phyloP scores from a whole-genome alignment of 2,888 invertebrate species.

The Lissonota sp. region DNA sequence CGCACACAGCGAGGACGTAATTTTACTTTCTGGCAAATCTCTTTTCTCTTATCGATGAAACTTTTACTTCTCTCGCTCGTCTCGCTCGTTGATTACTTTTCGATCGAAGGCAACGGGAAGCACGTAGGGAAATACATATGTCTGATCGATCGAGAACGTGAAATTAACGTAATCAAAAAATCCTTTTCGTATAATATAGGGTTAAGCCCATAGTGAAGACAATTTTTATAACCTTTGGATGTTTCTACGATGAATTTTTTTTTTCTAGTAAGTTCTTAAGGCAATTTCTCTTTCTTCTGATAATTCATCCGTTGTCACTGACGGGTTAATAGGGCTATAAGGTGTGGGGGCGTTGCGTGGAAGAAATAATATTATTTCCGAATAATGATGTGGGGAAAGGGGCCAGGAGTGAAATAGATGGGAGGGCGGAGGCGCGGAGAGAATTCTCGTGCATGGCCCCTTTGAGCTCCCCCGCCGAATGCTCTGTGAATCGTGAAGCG shows the following conservation, averaged over 20 bases:
- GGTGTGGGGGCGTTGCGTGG: constrained; percentile 25
- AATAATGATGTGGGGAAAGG: constrained; percentile 17
- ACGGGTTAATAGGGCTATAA: constrained; percentile 11
- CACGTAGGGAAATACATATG: background rate
- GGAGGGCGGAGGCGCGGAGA: constrained; percentile 27
- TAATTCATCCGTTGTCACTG: constrained; percentile 15
- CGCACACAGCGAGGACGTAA: constrained; percentile 21
- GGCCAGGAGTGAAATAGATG: constrained; percentile 4
- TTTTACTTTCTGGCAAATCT: constrained; percentile 32
- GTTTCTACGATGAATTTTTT: too few species aligned
- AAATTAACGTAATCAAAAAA: background rate
- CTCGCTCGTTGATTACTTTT: constrained; percentile 6
- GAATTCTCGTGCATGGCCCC: constrained; percentile 25
- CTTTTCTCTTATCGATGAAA: constrained; percentile 27
- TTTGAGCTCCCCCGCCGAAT: constrained; percentile 40
- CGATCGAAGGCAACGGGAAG: constrained; percentile 3
- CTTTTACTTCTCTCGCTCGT: constrained; percentile 1
- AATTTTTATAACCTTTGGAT: too few species aligned
- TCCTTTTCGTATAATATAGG: too few species aligned
- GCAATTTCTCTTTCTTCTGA: constrained; percentile 6
- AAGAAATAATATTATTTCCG: constrained; percentile 41
- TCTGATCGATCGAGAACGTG: background rate
- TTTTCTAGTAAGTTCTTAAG: background rate
- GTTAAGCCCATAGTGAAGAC: too few species aligned
- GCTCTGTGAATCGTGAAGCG: constrained; percentile 12